Evolutionary conservation across 2,113 vertebrate species (phyloP), one percentile per base, ranked within the genome.

Genomic region (Xenus cinereus): DNA sequence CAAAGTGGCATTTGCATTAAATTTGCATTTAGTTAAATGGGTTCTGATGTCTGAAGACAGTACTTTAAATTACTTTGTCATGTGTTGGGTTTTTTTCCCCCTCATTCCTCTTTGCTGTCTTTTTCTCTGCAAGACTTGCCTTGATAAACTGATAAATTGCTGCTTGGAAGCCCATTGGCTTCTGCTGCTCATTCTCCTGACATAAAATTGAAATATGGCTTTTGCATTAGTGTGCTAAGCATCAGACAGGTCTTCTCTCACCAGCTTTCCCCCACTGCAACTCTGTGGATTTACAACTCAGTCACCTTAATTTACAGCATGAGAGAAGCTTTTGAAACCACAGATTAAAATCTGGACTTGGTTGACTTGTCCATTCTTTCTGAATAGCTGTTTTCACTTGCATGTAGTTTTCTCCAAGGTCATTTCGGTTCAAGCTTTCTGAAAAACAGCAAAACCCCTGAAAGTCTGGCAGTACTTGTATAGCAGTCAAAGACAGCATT

Each of bases 401-500:
- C 63, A 23, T 93, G 41, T 66, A 59, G 75, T 90, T 95, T 93
- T 95, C 75, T 90, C 56, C 43, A 77, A 80, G 88, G 85, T 93
- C 64, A 91, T 88, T 93, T 93, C 2, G 7, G 87, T 86, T 93
- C 90, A 92, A 73, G 39, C 51, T 95, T 81, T 92, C 79, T 92
- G 48, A 83, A 94, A 85, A 88, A 33, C 56, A 87, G 39, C 41
- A 57, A 92, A 87, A 87, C 9, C 41, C 60, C 86, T 83, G 17
- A 6, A 93, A 85, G 27, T 71, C 67, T 88, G 75, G 79, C 75
- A 90, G 43, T 60, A 62, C 51, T 90, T 84, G 33, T 32, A 9
- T 51, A 68, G 83, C 68, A 83, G 35, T 90, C 82, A 96, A 96
- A 96, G 92, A 48, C 68, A 66, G 41, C 20, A 37, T 81, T 96